Evolutionary conservation across 2,113 vertebrate genomes (phyloP).

Genomic region (Phaethon lepturus): DNA sequence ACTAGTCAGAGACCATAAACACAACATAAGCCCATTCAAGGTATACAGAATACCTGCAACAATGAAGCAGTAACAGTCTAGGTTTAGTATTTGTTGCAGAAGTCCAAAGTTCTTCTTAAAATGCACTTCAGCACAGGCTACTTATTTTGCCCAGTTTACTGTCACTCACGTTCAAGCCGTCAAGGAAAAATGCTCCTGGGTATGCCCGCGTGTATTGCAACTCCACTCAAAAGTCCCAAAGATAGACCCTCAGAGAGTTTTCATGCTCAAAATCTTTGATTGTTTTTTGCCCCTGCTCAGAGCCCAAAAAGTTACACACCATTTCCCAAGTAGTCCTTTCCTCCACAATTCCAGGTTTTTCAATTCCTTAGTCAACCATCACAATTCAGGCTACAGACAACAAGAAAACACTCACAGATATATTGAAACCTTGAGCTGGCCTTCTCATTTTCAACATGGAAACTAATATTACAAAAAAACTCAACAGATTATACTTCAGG

Average conservation of each 20-base stretch:
- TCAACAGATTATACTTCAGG: background rate
- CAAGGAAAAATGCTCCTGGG: background rate
- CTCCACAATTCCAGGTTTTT: background rate
- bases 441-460: background rate
- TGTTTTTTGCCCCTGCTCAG: background rate
- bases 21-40: background rate
- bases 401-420: background rate
- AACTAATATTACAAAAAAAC: background rate
- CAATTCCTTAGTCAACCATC: background rate
- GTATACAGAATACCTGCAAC: background rate
- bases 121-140: background rate
- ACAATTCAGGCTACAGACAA: background rate
- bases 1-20: background rate
- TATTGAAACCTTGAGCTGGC: background rate
- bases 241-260: background rate
- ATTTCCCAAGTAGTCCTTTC: background rate
- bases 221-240: background rate
- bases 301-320: background rate
- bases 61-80: background rate
- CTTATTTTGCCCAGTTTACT: background rate
- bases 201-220: background rate
- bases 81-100: background rate
- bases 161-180: background rate
- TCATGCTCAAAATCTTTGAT: background rate
- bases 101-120: background rate